Conservation (phyloP, 2,888 invertebrate genomes). For the Prenolepis imparis region DNA sequence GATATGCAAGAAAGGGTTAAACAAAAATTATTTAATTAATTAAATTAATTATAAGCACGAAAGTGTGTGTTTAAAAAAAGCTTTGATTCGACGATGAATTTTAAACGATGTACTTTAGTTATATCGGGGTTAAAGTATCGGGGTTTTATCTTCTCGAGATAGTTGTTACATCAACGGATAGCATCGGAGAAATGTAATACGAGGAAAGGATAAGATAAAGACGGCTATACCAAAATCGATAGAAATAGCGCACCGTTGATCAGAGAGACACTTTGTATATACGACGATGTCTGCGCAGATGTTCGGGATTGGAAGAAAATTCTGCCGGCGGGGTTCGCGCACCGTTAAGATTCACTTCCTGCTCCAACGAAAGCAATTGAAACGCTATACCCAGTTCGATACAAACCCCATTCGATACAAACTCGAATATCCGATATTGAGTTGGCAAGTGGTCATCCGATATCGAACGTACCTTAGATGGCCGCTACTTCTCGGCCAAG, state of each 20-base stretch:
- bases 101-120: neutral
- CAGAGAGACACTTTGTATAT: conserved; percentile 28
- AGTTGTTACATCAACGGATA: neutral
- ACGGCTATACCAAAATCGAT: neutral
- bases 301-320: conserved; percentile 52
- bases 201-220: neutral
- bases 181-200: neutral
- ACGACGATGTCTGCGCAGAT: conserved; percentile 16
- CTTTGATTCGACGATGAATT: neutral
- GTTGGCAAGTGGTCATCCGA: conserved; percentile 51
- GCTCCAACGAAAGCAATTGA: conserved; percentile 42
- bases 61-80: no score
- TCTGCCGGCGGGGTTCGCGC: conserved; percentile 32
- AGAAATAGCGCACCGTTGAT: conserved; percentile 21
- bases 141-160: neutral
- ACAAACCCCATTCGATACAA: conserved; percentile 54
- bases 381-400: conserved; percentile 38
- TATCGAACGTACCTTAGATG: conserved; percentile 43
- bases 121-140: neutral
- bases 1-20: neutral
- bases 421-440: conserved; percentile 54
- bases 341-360: conserved; percentile 53
- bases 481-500: conserved; percentile 17
- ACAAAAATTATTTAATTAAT: neutral
- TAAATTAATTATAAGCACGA: no score